A percentile compares a stretch with the other conserved stretches of the same genome.
Conservation (phyloP, 2,113 vertebrate species). For the Oophaga pumilio region DNA sequence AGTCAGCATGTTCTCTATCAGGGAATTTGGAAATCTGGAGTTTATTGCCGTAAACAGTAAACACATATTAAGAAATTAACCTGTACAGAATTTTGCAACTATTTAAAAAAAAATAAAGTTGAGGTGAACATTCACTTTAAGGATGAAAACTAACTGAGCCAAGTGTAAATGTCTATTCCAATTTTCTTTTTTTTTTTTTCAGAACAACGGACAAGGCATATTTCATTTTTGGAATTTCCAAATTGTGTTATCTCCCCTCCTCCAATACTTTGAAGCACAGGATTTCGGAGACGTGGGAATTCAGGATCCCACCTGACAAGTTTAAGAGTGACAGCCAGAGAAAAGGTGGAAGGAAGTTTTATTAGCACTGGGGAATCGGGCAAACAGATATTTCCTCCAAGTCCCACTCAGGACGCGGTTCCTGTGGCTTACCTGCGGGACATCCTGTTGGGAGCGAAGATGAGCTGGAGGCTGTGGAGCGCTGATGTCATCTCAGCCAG, state of each 20-base stretch:
- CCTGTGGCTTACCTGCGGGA: constrained; percentile 76
- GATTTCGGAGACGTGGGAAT: not conserved
- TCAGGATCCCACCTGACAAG: constrained; percentile 3
- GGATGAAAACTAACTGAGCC: not conserved
- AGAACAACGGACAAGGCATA: not conserved
- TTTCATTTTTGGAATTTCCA: not conserved
- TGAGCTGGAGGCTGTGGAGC: constrained; percentile 60
- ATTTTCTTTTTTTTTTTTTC: not conserved
- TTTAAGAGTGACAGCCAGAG: constrained; percentile 62
- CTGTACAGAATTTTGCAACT: too few relatives aligned
- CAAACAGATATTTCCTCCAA: constrained; percentile 72
- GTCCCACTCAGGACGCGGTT: constrained; percentile 71
- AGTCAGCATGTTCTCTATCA: too few relatives aligned
- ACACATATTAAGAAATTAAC: too few relatives aligned
- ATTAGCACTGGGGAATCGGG: constrained; percentile 59
- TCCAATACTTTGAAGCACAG: not conserved
- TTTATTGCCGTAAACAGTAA: too few relatives aligned
- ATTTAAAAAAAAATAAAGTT: too few relatives aligned
- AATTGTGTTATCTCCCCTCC: not conserved
- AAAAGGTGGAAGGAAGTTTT: constrained; percentile 76
- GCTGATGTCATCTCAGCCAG: constrained; percentile 74
- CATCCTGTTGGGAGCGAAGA: constrained; percentile 77
- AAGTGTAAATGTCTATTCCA: not conserved
- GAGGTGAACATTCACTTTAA: too few relatives aligned
- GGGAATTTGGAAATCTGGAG: too few relatives aligned